Conservation (phyloP, 2,888 invertebrate genomes). For the Stenoptilia bipunctidactyla region DNA sequence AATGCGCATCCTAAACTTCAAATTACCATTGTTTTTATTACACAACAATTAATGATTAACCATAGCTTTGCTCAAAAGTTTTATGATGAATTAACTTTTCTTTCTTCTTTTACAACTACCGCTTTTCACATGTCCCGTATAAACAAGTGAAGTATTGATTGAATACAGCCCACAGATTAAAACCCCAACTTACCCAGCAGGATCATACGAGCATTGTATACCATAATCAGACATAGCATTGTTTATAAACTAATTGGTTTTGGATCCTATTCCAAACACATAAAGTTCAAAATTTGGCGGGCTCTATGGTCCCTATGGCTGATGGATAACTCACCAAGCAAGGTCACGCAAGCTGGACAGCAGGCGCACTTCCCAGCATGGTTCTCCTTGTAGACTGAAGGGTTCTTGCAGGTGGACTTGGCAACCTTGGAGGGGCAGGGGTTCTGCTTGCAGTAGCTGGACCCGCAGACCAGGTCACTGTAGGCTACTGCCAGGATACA, state of each 20-base stretch:
- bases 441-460: slow-evolving; percentile 46
- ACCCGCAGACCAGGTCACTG: slow-evolving; percentile 53
- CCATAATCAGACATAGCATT: background rate
- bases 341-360: slow-evolving; percentile 56
- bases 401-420: slow-evolving; percentile 30
- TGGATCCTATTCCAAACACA: too few relatives aligned
- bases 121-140: too few relatives aligned
- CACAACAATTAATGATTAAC: too few relatives aligned
- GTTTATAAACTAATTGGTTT: background rate
- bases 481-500: slow-evolving; percentile 36
- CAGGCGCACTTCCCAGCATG: slow-evolving; percentile 59
- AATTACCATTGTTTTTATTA: too few relatives aligned
- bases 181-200: too few relatives aligned
- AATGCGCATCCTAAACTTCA: too few relatives aligned
- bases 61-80: too few relatives aligned
- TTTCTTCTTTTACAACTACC: too few relatives aligned
- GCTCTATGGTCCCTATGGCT: too few relatives aligned
- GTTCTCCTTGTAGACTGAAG: slow-evolving; percentile 36
- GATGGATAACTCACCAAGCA: slow-evolving; percentile 44
- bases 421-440: slow-evolving; percentile 34
- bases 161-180: too few relatives aligned
- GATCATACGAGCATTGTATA: background rate
- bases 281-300: background rate
- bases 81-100: too few relatives aligned
- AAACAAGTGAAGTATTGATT: too few relatives aligned